These are phyloP conservation scores for Serranus cabrilla DNA, from an alignment of 2,797 vertebrate species.

Conservation along the genomic window DNA sequence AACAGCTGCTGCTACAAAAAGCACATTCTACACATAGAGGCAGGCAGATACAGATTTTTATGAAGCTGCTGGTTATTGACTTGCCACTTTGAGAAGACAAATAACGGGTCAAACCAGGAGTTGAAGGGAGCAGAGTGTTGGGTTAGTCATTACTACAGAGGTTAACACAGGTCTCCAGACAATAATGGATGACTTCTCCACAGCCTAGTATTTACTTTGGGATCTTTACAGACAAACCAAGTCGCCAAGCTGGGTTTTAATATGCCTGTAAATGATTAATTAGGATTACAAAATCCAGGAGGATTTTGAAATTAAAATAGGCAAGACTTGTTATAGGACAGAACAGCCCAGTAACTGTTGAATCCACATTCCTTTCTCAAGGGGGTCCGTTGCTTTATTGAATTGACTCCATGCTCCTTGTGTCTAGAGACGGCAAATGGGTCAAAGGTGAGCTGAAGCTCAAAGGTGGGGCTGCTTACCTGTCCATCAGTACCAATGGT, in stretches of 20 bases:
- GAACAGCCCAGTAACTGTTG: constrained; percentile 24
- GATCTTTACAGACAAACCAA: constrained; percentile 45
- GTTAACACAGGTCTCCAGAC: constrained; percentile 50
- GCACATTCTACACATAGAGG: constrained; percentile 26
- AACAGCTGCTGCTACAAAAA: constrained; percentile 48
- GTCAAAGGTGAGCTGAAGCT: constrained; percentile 89
- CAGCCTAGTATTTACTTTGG: constrained; percentile 42
- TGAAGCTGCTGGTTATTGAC: constrained; percentile 51
- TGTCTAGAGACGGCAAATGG: constrained; percentile 69
- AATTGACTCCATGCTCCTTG: constrained; percentile 26
- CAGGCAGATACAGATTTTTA: constrained; percentile 45
- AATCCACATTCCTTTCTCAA: constrained; percentile 51
- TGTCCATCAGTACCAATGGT: constrained; percentile 95
- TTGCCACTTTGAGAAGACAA: constrained; percentile 60
- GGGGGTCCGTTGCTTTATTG: constrained; percentile 22
- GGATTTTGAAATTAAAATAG: constrained; percentile 22
- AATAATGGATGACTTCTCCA: constrained; percentile 47
- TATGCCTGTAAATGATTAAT: constrained; percentile 57
- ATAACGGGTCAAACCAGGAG: constrained; percentile 32
- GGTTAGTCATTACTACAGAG: constrained; percentile 63
- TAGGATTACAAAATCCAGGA: constrained; percentile 14
- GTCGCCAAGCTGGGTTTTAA: constrained; percentile 32
- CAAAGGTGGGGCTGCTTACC: constrained; percentile 86
- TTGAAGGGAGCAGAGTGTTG: constrained; percentile 22
- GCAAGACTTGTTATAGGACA: constrained; percentile 13